phyloP scores from a whole-genome alignment of 1,140 invertebrate species.

The Drosophila lacertosa region DNA sequence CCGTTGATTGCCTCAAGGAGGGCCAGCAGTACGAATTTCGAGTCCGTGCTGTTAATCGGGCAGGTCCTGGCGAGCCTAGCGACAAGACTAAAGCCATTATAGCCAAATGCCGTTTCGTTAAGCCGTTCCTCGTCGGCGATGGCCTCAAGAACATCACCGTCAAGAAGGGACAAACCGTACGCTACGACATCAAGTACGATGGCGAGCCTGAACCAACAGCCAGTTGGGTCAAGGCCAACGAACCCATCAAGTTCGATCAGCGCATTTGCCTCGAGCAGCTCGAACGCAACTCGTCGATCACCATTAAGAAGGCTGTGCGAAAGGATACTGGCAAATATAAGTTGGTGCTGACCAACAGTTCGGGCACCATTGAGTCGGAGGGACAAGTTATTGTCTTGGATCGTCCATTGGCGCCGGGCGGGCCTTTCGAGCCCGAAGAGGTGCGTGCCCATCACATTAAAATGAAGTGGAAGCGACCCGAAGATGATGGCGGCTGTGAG shows the following conservation, averaged over 20 bases:
- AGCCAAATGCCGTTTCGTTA: constrained; percentile 97
- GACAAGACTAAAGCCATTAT: constrained; percentile 97
- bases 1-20: constrained; percentile 96
- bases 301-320: constrained; percentile 93
- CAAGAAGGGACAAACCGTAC: constrained; percentile 96
- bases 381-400: constrained; percentile 96
- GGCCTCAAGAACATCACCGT: constrained; percentile 93
- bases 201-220: constrained; percentile 97
- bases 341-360: constrained; percentile 92
- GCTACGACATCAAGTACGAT: constrained; percentile 95
- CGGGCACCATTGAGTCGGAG: constrained; percentile 91
- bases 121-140: constrained; percentile 96
- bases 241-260: constrained; percentile 89
- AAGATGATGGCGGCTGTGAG: constrained; percentile 96
- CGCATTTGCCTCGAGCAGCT: constrained; percentile 95
- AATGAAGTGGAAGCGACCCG: constrained; percentile 97
- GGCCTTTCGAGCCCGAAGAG: constrained; percentile 94
- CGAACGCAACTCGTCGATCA: constrained; percentile 95
- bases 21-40: constrained; percentile 98
- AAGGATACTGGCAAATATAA: constrained; percentile 96
- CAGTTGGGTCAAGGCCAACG: constrained; percentile 90
- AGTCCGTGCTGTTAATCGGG: constrained; percentile 97
- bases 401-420: constrained; percentile 93
- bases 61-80: constrained; percentile 96
- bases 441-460: constrained; percentile 95